Percentiles rank a stretch among this genome's conserved stretches.
Evolutionary conservation across 2,113 vertebrate species (phyloP).

Genomic region (Gavialis gangeticus): DNA sequence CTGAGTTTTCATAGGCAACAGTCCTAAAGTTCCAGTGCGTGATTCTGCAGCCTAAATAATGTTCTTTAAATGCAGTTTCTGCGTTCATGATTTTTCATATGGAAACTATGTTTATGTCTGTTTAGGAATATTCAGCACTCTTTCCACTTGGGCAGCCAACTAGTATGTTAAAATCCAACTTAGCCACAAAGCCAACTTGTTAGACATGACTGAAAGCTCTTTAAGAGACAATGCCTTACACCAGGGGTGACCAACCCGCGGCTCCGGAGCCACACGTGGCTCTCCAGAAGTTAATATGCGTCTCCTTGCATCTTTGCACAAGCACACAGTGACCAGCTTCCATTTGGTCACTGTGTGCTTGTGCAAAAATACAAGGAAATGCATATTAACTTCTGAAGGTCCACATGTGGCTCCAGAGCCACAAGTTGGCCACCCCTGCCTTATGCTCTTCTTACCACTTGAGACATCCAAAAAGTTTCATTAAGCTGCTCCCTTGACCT

Average conservation of each 20-base stretch:
- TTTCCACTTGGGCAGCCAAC: constrained; percentile 61
- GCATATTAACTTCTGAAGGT: too few species aligned
- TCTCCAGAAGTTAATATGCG: too few species aligned
- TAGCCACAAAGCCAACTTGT: constrained; percentile 53
- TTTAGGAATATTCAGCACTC: constrained; percentile 46
- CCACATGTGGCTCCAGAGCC: too few species aligned
- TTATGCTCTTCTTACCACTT: not conserved
- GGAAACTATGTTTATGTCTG: too few species aligned
- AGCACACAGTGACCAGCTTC: too few species aligned
- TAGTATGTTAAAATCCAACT: not conserved
- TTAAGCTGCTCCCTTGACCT: constrained; percentile 41
- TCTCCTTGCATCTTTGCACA: too few species aligned
- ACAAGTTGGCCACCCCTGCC: too few species aligned
- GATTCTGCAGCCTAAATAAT: constrained; percentile 50
- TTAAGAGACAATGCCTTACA: constrained; percentile 30
- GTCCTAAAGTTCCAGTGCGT: constrained; percentile 35
- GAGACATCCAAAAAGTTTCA: constrained; percentile 51
- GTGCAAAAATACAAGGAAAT: too few species aligned
- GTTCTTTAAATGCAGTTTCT: constrained; percentile 29
- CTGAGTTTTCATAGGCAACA: not conserved
- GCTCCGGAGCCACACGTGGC: too few species aligned
- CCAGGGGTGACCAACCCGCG: too few species aligned
- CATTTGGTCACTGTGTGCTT: too few species aligned
- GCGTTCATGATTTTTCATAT: not conserved
- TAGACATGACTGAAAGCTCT: constrained; percentile 53